Evolutionary conservation across 1,140 invertebrate species (phyloP).

Genomic region (Cyclargus thomasi): DNA sequence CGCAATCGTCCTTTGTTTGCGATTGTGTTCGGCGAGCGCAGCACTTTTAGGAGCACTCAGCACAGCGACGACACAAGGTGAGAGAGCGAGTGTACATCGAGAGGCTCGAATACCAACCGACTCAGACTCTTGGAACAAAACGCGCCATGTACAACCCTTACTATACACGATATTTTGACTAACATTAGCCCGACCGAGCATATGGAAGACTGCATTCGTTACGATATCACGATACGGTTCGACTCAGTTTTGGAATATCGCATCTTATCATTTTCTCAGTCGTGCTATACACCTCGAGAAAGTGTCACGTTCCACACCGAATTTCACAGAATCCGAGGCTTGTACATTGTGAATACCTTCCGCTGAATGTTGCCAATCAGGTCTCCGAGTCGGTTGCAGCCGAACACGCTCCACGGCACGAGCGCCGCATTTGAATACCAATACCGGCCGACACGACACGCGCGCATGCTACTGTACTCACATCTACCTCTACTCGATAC

Average conservation of each 20-base stretch:
- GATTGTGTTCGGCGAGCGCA: slow-evolving; percentile 43
- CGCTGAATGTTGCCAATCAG: slow-evolving; percentile 22
- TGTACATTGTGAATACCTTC: slow-evolving; percentile 22
- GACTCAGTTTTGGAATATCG: too few species aligned
- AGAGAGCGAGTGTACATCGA: slow-evolving; percentile 67
- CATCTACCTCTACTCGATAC: slow-evolving; percentile 70
- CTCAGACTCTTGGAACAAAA: slow-evolving; percentile 25
- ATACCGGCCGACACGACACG: slow-evolving; percentile 74
- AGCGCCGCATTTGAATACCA: slow-evolving; percentile 81
- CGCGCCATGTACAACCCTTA: slow-evolving; percentile 25
- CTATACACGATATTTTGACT: neutral
- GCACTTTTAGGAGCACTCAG: slow-evolving; percentile 70
- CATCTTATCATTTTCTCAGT: too few species aligned
- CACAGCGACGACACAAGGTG: slow-evolving; percentile 71
- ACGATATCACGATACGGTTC: too few species aligned
- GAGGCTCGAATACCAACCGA: slow-evolving; percentile 25
- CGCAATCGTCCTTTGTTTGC: slow-evolving; percentile 34
- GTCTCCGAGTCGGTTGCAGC: slow-evolving; percentile 33
- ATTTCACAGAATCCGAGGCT: slow-evolving; percentile 18
- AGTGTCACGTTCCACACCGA: slow-evolving; percentile 2
- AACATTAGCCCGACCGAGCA: too few species aligned
- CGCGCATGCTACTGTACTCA: slow-evolving; percentile 70
- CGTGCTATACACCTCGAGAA: neutral
- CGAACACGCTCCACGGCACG: slow-evolving; percentile 63
- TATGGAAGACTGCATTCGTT: too few species aligned